These are phyloP conservation scores for Tricholauxania praeusta DNA, from an alignment of 2,888 invertebrate species.

Conservation along the genomic window DNA sequence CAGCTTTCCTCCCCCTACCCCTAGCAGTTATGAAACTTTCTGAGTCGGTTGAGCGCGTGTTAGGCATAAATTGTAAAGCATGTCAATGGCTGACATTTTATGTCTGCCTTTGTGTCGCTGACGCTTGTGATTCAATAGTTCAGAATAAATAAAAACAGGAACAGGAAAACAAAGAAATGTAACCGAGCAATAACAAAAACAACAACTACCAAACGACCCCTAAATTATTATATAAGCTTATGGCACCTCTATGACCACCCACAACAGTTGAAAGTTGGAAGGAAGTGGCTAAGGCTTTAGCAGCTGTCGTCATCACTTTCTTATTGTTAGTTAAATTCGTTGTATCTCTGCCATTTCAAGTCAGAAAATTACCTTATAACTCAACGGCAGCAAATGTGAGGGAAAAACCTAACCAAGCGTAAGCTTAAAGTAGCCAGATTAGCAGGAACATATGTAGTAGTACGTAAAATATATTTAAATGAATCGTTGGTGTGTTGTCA, in stretches of 20 bases:
- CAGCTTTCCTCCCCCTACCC: background rate
- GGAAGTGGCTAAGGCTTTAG: background rate
- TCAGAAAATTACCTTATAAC: background rate
- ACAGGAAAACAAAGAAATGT: background rate
- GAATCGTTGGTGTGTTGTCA: too few relatives aligned
- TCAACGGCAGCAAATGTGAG: background rate
- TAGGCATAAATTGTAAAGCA: slow-evolving; percentile 35
- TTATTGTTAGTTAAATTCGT: background rate
- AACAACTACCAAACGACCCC: background rate
- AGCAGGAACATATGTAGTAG: background rate
- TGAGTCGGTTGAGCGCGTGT: slow-evolving; percentile 20
- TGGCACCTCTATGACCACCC: background rate
- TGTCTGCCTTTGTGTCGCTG: slow-evolving; percentile 5
- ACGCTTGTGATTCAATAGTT: background rate
- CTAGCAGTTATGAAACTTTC: background rate
- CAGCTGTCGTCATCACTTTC: background rate
- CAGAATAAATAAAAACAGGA: background rate
- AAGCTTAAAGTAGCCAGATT: slow-evolving; percentile 1
- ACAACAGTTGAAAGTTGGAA: background rate
- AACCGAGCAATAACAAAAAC: background rate
- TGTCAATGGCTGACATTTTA: slow-evolving; percentile 37
- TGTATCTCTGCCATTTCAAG: background rate
- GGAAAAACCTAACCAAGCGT: background rate
- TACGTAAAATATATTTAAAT: too few relatives aligned
- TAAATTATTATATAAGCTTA: slow-evolving; percentile 15